Evolutionary conservation across 2,113 vertebrate genomes (phyloP).

Genomic region (Pollachius pollachius): DNA sequence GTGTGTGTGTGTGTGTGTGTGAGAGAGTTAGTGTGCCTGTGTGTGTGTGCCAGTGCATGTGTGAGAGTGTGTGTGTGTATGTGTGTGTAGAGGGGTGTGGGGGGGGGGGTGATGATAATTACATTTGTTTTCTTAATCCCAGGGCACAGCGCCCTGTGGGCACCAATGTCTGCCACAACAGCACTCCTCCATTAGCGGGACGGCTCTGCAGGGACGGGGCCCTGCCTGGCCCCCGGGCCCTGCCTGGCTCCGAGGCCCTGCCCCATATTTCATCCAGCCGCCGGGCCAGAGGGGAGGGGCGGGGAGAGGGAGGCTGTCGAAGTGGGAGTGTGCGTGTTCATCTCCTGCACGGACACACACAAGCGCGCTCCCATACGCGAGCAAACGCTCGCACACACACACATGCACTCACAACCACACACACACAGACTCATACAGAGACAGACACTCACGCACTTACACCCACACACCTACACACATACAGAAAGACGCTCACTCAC

Average conservation of each 20-base stretch:
- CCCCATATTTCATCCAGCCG: constrained; percentile 51
- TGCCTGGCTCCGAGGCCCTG: constrained; percentile 60
- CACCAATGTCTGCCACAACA: constrained; percentile 42
- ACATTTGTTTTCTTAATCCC: constrained; percentile 22
- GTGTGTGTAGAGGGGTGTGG: no score
- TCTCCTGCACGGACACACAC: constrained; percentile 15
- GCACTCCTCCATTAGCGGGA: constrained; percentile 58
- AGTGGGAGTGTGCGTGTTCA: constrained; percentile 11
- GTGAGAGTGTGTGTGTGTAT: no score
- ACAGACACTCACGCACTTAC: no score
- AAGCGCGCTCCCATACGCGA: neutral
- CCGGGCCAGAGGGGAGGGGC: constrained; percentile 24
- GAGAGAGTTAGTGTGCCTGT: no score
- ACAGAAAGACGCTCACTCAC: no score
- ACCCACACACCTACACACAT: no score
- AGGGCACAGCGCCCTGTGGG: constrained; percentile 28
- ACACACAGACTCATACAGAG: no score
- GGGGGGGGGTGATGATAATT: no score
- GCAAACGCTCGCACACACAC: constrained; percentile 1
- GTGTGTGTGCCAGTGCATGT: no score
- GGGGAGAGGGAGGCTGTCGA: constrained; percentile 36
- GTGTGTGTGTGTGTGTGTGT: no score
- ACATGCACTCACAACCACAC: constrained; percentile 4
- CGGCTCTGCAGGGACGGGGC: constrained; percentile 36
- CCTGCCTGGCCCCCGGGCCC: constrained; percentile 37